Conservation (phyloP, 2,888 invertebrate genomes). For the Sarcophaga carnaria region DNA sequence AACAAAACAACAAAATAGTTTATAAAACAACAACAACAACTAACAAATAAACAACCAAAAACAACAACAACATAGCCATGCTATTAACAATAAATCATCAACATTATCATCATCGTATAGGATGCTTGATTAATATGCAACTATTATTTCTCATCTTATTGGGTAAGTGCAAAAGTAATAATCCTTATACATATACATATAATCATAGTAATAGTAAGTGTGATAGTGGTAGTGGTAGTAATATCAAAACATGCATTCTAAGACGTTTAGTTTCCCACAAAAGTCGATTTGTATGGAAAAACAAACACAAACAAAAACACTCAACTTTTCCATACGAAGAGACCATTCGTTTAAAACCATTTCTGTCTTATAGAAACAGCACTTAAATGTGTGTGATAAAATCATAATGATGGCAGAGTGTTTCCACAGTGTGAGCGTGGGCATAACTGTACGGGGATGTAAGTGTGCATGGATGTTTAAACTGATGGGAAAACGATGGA, state of each 20-base stretch:
- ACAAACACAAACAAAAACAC: too few relatives aligned
- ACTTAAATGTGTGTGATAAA: too few relatives aligned
- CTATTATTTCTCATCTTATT: conserved; percentile 67
- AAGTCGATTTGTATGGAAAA: too few relatives aligned
- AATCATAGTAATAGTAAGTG: not conserved
- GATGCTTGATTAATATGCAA: conserved; percentile 68
- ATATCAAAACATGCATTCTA: too few relatives aligned
- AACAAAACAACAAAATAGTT: conserved; percentile 7
- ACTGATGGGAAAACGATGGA: not conserved
- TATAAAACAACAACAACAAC: conserved; percentile 18
- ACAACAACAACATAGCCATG: conserved; percentile 48
- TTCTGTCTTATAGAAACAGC: too few relatives aligned
- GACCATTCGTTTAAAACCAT: too few relatives aligned
- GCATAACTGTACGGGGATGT: too few relatives aligned
- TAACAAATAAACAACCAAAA: not conserved
- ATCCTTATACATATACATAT: not conserved
- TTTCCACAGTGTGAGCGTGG: too few relatives aligned
- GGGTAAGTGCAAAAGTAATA: conserved; percentile 62
- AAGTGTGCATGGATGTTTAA: not conserved
- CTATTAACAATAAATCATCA: conserved; percentile 66
- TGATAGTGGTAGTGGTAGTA: too few relatives aligned
- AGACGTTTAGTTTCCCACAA: too few relatives aligned
- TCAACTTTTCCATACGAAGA: too few relatives aligned
- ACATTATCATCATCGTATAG: conserved; percentile 65
- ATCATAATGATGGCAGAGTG: too few relatives aligned